Conservation (phyloP, 2,113 vertebrate species). For the Morone saxatilis region DNA sequence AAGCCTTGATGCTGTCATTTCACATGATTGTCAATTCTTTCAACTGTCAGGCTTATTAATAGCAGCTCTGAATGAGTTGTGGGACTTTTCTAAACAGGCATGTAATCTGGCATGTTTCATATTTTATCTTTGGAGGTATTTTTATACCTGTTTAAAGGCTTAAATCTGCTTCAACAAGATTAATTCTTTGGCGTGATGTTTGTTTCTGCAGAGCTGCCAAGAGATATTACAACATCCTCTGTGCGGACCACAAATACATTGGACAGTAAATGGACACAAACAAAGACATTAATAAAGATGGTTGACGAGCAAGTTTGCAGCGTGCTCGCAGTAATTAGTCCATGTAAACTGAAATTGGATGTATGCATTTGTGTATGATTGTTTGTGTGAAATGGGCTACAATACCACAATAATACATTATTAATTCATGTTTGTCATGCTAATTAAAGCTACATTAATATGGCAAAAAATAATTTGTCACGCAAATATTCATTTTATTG, state of each 20-base stretch:
- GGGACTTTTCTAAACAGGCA: constrained; percentile 10
- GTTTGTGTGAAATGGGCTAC: neutral
- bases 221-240: constrained; percentile 5
- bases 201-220: constrained; percentile 34
- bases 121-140: constrained; percentile 49
- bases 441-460: neutral
- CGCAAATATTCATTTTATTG: neutral
- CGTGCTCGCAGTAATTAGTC: neutral
- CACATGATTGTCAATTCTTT: constrained; percentile 55
- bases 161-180: constrained; percentile 29
- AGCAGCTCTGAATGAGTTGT: constrained; percentile 34
- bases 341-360: neutral
- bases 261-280: neutral
- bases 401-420: neutral
- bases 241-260: constrained; percentile 2
- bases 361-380: neutral
- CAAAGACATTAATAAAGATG: constrained; percentile 14
- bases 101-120: constrained; percentile 3
- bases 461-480: constrained; percentile 10
- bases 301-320: neutral
- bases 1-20: constrained; percentile 53
- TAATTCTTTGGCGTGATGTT: constrained; percentile 8
- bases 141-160: constrained; percentile 31
- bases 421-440: neutral
- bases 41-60: constrained; percentile 53